Evolutionary conservation across 2,888 invertebrate species (phyloP).

Genomic region (Cacoxenus indagator): DNA sequence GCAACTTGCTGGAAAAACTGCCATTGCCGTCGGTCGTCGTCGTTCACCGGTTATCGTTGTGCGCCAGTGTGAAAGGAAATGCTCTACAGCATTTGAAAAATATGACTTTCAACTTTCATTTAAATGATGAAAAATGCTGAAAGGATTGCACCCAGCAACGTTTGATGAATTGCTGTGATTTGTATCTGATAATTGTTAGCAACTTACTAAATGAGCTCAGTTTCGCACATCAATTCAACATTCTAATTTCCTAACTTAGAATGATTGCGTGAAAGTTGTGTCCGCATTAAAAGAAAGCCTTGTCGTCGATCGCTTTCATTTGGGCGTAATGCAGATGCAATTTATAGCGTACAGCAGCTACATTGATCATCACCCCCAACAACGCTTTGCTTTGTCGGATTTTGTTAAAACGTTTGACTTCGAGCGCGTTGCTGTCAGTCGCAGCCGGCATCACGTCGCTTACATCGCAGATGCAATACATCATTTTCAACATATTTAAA

Average conservation of each 20-base stretch:
- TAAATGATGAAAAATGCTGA: slow-evolving; percentile 24
- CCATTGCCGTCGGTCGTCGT: background rate
- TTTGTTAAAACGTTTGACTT: too few species aligned
- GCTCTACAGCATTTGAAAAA: slow-evolving; percentile 16
- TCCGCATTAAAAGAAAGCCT: too few species aligned
- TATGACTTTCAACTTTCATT: slow-evolving; percentile 46
- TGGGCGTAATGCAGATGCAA: background rate
- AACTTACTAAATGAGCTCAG: background rate
- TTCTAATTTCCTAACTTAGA: slow-evolving; percentile 14
- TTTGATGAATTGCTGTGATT: background rate
- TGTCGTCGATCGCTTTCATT: too few species aligned
- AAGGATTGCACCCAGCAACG: slow-evolving; percentile 32
- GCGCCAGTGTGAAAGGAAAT: slow-evolving; percentile 2
- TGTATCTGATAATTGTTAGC: background rate
- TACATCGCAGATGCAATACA: background rate
- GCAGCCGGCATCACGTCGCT: background rate
- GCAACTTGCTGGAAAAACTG: background rate
- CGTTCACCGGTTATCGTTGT: background rate
- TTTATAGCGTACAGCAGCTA: background rate
- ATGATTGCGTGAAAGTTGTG: slow-evolving; percentile 12
- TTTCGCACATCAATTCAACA: background rate
- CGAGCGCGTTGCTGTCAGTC: too few species aligned
- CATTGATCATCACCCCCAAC: background rate
- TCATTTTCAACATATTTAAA: slow-evolving; percentile 7
- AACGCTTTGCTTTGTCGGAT: too few species aligned